Evolutionary conservation across 2,113 vertebrate genomes (phyloP).

Genomic region (Dasyornis broadbenti): DNA sequence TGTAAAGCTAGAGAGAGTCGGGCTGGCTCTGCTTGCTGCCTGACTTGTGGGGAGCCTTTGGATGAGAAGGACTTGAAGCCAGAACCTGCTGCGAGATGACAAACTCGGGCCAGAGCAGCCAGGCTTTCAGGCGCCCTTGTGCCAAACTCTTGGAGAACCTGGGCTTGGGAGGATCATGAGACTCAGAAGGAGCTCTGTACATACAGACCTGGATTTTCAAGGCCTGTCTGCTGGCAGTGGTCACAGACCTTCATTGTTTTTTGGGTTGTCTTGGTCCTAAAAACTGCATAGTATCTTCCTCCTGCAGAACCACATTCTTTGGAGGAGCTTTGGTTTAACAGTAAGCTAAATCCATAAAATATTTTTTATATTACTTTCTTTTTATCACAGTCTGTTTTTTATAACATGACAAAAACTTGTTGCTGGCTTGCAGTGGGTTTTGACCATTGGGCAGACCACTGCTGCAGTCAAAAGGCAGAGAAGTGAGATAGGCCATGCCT

Average conservation of each 20-base stretch:
- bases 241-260: neutral
- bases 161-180: neutral
- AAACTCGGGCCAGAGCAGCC: neutral
- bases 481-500: neutral
- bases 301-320: neutral
- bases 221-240: neutral
- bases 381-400: neutral
- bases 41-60: neutral
- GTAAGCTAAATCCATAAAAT: neutral
- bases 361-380: neutral
- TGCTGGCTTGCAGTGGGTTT: neutral
- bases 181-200: neutral
- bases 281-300: neutral
- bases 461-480: fast-evolving
- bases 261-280: neutral
- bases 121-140: fast-evolving
- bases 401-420: neutral
- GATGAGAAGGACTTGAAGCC: neutral
- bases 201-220: neutral
- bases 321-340: neutral
- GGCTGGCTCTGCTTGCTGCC: neutral
- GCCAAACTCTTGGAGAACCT: neutral
- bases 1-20: neutral
- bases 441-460: neutral
- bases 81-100: neutral